These are phyloP conservation scores for Limosa lapponica DNA, from an alignment of 2,797 vertebrate species.

Conservation along the genomic window DNA sequence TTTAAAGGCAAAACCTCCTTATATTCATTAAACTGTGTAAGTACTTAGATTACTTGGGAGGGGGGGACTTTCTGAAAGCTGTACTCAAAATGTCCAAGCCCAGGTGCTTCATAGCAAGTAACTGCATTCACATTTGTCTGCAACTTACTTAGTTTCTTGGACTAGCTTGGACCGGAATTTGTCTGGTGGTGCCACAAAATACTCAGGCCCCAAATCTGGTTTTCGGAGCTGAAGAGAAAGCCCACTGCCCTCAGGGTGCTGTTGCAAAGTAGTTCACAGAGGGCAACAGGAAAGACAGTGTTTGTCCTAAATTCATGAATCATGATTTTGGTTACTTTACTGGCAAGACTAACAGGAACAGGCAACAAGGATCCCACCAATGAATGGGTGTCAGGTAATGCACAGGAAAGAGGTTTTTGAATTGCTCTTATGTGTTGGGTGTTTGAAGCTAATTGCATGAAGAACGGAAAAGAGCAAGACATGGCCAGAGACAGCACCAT, in stretches of 20 bases:
- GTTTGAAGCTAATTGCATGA: neutral
- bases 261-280: neutral
- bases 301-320: neutral
- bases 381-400: neutral
- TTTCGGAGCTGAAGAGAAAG: neutral
- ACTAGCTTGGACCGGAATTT: neutral
- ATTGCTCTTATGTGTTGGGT: neutral
- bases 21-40: neutral
- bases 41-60: neutral
- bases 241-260: neutral
- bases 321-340: neutral
- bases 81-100: neutral
- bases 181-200: neutral
- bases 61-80: neutral
- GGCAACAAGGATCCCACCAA: neutral
- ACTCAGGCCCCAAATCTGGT: neutral
- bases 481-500: fast-evolving
- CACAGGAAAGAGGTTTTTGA: neutral
- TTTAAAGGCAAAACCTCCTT: neutral
- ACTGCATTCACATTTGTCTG: neutral
- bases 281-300: neutral
- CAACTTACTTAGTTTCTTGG: neutral
- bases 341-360: fast-evolving
- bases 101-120: neutral
- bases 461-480: neutral